Conservation (phyloP, 2,113 vertebrate genomes). For the Pithys albifrons region DNA sequence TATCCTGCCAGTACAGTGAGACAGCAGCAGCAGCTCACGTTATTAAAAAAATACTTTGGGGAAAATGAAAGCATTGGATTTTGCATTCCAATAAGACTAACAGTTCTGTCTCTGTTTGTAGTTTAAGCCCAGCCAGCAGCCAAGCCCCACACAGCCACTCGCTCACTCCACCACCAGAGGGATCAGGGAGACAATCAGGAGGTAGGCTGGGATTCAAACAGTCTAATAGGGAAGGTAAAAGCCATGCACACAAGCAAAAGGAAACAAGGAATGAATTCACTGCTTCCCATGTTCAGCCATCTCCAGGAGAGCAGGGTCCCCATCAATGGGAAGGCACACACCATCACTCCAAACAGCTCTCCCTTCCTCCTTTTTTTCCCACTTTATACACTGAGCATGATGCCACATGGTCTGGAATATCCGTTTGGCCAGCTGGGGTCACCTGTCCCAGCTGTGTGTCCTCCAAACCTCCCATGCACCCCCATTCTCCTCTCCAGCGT, state of each 20-base stretch:
- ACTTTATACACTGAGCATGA: neutral
- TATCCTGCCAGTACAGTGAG: neutral
- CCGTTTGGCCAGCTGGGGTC: neutral
- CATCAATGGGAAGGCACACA: neutral
- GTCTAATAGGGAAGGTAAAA: neutral
- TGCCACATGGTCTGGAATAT: neutral
- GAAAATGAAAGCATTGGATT: neutral
- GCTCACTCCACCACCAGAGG: neutral
- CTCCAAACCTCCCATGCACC: rapidly evolving
- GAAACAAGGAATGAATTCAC: neutral
- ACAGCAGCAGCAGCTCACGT: neutral
- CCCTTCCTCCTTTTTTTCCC: neutral
- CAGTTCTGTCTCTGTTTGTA: neutral
- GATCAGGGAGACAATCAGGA: neutral
- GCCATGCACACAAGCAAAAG: rapidly evolving
- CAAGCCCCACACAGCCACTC: neutral
- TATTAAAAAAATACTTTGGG: neutral
- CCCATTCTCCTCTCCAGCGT: neutral
- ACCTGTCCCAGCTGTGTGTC: neutral
- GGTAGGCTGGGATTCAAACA: neutral
- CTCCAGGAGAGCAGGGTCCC: no score
- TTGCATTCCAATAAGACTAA: neutral
- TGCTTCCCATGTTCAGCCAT: neutral
- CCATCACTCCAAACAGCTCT: neutral
- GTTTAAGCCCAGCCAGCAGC: neutral